A percentile compares a stretch with the other conserved stretches of the same genome.
Evolutionary conservation across 1,140 invertebrate genomes (phyloP).

Genomic region (Amphibalanus amphitrite): DNA sequence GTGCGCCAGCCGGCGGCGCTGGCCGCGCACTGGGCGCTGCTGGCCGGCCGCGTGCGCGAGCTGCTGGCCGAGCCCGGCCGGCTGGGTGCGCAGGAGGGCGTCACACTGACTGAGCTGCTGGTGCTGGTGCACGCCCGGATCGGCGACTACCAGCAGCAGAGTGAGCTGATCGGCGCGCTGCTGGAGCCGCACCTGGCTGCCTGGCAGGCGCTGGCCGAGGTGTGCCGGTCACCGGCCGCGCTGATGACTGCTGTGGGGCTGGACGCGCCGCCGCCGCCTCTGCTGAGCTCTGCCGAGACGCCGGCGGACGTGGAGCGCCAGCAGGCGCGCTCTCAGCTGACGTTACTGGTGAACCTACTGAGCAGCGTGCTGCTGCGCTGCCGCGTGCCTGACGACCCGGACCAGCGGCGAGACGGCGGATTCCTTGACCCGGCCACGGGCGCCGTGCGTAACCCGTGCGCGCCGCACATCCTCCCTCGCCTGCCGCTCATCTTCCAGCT

Average conservation of each 20-base stretch:
- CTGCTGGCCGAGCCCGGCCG: background rate
- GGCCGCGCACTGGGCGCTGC: background rate
- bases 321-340: background rate
- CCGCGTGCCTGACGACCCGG: background rate
- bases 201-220: background rate
- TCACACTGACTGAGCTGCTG: background rate
- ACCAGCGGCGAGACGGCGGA: background rate
- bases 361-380: background rate
- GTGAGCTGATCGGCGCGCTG: background rate
- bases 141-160: background rate
- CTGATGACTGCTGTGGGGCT: background rate
- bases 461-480: background rate
- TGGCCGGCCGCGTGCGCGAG: background rate
- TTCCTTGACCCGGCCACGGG: background rate
- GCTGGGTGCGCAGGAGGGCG: background rate
- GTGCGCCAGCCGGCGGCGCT: background rate
- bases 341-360: background rate
- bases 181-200: background rate
- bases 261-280: background rate
- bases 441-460: background rate
- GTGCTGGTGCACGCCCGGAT: background rate
- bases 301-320: background rate
- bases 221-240: background rate
- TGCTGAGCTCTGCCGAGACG: background rate
- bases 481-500: background rate